A percentile compares a stretch with the other conserved stretches of the same genome.
Evolutionary conservation across 1,140 invertebrate species (phyloP).

Genomic region (Drosophila lacertosa): DNA sequence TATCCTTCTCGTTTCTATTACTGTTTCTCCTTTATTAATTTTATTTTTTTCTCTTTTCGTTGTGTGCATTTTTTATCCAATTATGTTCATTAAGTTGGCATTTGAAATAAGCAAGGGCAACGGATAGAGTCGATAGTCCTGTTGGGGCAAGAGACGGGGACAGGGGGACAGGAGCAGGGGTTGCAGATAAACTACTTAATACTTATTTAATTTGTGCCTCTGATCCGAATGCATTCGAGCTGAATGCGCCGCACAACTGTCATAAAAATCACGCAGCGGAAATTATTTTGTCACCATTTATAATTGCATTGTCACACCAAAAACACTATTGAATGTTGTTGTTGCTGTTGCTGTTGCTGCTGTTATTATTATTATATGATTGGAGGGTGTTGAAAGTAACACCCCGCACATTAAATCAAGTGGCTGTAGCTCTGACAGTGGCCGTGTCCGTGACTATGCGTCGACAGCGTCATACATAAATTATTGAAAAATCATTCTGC

Average conservation of each 20-base stretch:
- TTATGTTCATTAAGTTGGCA: constrained; percentile 80
- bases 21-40: constrained; percentile 7
- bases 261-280: constrained; percentile 83
- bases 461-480: constrained; percentile 74
- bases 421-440: constrained; percentile 39
- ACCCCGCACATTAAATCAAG: constrained; percentile 81
- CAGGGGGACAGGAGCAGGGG: background rate
- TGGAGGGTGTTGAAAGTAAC: constrained; percentile 80
- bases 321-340: constrained; percentile 31
- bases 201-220: constrained; percentile 64
- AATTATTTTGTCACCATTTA: constrained; percentile 84
- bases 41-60: too few relatives aligned
- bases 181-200: constrained; percentile 68
- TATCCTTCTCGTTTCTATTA: background rate
- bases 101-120: constrained; percentile 59
- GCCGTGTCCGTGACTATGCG: constrained; percentile 10
- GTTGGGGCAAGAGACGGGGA: background rate
- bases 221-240: constrained; percentile 54
- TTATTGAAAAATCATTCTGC: constrained; percentile 83
- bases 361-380: constrained; percentile 67
- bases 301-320: constrained; percentile 83
- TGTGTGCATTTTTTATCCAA: constrained; percentile 52
- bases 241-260: constrained; percentile 73
- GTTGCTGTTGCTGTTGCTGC: constrained; percentile 11
- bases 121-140: background rate